Percentiles rank a stretch among this genome's conserved stretches.
phyloP scores from a whole-genome alignment of 2,113 vertebrate species.

The Emydura subglobosa region DNA sequence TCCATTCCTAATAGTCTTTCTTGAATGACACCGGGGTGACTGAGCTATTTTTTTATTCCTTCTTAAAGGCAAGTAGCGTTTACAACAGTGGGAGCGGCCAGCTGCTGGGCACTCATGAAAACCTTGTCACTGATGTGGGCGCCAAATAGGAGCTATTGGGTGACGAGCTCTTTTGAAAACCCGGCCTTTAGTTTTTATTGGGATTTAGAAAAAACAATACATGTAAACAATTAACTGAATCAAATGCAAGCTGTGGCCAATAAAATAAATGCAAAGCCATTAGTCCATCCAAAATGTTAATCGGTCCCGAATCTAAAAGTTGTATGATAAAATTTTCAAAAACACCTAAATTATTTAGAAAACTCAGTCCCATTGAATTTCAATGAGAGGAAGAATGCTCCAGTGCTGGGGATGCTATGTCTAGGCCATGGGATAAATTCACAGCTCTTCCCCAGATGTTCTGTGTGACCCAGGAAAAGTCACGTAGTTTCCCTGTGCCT shows the following conservation, averaged over 20 bases:
- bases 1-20: too few relatives aligned
- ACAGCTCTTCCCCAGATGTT: not conserved
- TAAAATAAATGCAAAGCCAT: not conserved
- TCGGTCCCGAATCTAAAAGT: not conserved
- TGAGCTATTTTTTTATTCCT: not conserved
- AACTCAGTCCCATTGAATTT: not conserved
- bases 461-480: not conserved
- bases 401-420: not conserved
- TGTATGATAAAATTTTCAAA: not conserved
- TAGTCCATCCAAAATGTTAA: not conserved
- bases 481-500: not conserved
- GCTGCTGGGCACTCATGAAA: fast-evolving
- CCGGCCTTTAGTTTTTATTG: not conserved
- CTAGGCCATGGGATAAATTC: not conserved
- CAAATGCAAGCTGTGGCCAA: not conserved
- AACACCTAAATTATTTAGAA: not conserved
- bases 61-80: not conserved
- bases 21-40: not conserved
- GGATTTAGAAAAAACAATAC: not conserved
- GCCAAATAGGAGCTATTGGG: not conserved
- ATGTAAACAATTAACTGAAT: not conserved
- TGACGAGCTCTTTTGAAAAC: not conserved
- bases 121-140: not conserved
- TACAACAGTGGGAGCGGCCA: not conserved
- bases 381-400: not conserved